phyloP scores from a whole-genome alignment of 2,888 invertebrate species.

The Ferdinandea cuprea region DNA sequence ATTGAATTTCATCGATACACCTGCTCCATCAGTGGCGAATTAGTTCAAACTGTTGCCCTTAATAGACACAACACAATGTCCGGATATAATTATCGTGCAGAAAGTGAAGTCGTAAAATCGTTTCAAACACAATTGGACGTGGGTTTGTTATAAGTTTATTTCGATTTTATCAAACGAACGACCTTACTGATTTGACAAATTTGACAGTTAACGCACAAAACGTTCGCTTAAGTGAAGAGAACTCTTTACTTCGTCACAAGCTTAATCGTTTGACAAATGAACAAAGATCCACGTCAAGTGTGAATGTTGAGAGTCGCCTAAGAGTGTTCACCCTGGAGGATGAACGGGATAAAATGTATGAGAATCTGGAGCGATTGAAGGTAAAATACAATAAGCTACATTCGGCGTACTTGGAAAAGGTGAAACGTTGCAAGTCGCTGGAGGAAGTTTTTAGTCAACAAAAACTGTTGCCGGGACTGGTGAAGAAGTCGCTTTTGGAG shows the following conservation, averaged over 20 bases:
- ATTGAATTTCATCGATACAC: too few relatives aligned
- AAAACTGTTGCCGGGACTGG: constrained; percentile 80
- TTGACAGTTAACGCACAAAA: constrained; percentile 78
- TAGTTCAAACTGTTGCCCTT: neutral
- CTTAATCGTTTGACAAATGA: constrained; percentile 76
- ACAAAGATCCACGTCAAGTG: constrained; percentile 76
- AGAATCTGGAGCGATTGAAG: constrained; percentile 79
- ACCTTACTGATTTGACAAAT: too few relatives aligned
- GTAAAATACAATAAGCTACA: constrained; percentile 80
- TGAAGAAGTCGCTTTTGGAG: constrained; percentile 78
- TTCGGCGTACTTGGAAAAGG: constrained; percentile 79
- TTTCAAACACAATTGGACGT: constrained; percentile 54
- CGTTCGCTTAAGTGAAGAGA: constrained; percentile 78
- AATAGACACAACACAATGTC: constrained; percentile 24
- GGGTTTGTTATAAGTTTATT: constrained; percentile 37
- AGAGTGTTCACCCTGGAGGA: constrained; percentile 78
- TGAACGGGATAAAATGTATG: constrained; percentile 79
- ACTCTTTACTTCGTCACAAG: constrained; percentile 77
- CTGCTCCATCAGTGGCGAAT: too few relatives aligned
- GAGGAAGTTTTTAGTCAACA: constrained; percentile 80
- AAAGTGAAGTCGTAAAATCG: constrained; percentile 52
- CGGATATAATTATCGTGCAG: constrained; percentile 2
- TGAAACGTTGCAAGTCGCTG: constrained; percentile 79
- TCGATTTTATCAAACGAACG: neutral
- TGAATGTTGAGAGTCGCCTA: constrained; percentile 79